Percentiles rank a stretch among this genome's conserved stretches.
Evolutionary conservation across 2,113 vertebrate species (phyloP).

Genomic region (Lutjanus erythropterus): DNA sequence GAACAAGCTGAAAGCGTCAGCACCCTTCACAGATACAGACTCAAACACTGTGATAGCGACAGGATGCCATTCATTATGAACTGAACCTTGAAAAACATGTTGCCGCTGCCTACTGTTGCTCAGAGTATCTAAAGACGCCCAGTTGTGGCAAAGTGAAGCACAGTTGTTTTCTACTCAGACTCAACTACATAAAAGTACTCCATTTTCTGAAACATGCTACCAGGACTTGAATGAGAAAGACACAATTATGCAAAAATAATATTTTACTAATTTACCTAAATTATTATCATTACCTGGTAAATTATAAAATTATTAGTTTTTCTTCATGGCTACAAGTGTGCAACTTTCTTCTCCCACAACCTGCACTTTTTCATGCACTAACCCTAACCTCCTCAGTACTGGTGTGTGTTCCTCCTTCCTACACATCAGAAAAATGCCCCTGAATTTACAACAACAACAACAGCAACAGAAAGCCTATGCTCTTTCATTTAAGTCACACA

Average conservation of each 20-base stretch:
- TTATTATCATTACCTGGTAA: no score
- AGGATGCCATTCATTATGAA: background rate
- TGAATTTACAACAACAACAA: background rate
- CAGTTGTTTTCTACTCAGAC: background rate
- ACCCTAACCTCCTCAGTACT: no score
- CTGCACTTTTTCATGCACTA: no score
- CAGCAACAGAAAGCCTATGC: background rate
- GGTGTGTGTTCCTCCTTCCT: no score
- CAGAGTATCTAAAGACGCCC: background rate
- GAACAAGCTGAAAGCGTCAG: background rate
- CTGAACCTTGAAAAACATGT: background rate
- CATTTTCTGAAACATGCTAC: no score
- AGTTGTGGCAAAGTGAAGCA: background rate
- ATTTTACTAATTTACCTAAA: no score
- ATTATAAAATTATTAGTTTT: no score
- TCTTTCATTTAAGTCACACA: background rate
- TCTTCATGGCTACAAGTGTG: no score
- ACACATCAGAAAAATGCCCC: no score
- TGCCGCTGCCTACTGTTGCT: background rate
- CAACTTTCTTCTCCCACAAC: no score
- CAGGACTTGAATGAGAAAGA: conserved; percentile 6
- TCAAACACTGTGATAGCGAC: background rate
- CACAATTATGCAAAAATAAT: no score
- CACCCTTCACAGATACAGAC: background rate
- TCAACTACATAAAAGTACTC: background rate